Evolutionary conservation across 2,113 vertebrate species (phyloP), one percentile per base, ranked within the genome.

Genomic region (Vireo altiloquus): DNA sequence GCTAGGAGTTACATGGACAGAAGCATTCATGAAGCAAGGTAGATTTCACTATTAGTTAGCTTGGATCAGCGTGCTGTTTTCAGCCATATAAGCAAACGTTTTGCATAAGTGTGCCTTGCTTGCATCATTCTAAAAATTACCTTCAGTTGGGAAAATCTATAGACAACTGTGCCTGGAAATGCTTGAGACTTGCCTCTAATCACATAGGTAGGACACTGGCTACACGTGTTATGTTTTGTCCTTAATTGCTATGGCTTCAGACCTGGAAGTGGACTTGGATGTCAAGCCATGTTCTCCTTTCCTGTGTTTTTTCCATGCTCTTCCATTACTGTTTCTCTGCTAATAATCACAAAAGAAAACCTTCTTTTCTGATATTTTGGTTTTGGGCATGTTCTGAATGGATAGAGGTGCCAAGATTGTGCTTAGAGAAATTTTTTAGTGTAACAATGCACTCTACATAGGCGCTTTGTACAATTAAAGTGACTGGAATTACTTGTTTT

Each of bases 1-100:
- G 12, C 9, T 37, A 3, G 10, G 4, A 27, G 23, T 40, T 65
- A 33, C 4, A 0, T 1, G 2, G 6, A 2, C 9, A 7, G 37
- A 22, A 18, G 25, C 37, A 7, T 2, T 4, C 8, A 1, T 10
- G n/a, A 30, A 53, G 27, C 14, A 12, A 42, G 12, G 12, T n/a
- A 6, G 72, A 9, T 47, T 53, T 33, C 7, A 15, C 13, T 20
- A 0, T 25, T 65, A 14, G 3, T 23, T 82, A 19, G 44, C 44
- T 71, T 90, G 50, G 33, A 7, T 88, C 40, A 31, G 13, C 0
- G 0, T 49, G 10, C 24, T 40, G 23, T 37, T 91, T 30, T 50
- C 30, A 64, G 44, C 24, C 17, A 1, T 3, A 5, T 0, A 27
- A 24, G 9, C 39, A 71, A 35, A 49, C 3, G 2, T 33, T 75